A percentile compares a stretch with the other conserved stretches of the same genome.
Evolutionary conservation across 2,797 vertebrate genomes (phyloP).

Genomic region (Antrozous pallidus): DNA sequence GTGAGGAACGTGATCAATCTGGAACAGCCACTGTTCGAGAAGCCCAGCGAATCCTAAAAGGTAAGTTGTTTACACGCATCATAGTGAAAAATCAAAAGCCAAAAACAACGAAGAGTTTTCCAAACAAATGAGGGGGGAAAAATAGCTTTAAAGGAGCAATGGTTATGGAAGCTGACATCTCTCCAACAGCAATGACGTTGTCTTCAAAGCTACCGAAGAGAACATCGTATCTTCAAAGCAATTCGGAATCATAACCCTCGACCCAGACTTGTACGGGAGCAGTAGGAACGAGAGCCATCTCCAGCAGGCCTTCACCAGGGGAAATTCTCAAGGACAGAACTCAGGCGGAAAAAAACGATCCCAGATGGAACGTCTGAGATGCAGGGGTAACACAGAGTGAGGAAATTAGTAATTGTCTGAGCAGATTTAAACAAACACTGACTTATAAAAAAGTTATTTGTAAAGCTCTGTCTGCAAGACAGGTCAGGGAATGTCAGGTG

Average conservation of each 20-base stretch:
- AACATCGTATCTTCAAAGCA: neutral
- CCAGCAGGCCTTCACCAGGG: neutral
- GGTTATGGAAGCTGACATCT: neutral
- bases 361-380: neutral
- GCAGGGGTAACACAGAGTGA: neutral
- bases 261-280: neutral
- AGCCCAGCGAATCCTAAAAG: neutral
- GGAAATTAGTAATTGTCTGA: neutral
- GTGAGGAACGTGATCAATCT: neutral
- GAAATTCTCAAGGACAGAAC: neutral
- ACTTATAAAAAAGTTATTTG: neutral
- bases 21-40: neutral
- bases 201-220: neutral
- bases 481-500: neutral
- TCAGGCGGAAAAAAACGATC: neutral
- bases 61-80: neutral
- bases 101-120: neutral
- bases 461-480: neutral
- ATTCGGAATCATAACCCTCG: neutral
- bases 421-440: neutral
- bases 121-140: too few relatives aligned
- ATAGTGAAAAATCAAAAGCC: slow-evolving; percentile 2
- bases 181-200: neutral
- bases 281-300: neutral
- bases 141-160: neutral